These are phyloP conservation scores for Arbacia lixula DNA, from an alignment of 53 echinoderm and acorn worm genomes.

Conservation along the genomic window DNA sequence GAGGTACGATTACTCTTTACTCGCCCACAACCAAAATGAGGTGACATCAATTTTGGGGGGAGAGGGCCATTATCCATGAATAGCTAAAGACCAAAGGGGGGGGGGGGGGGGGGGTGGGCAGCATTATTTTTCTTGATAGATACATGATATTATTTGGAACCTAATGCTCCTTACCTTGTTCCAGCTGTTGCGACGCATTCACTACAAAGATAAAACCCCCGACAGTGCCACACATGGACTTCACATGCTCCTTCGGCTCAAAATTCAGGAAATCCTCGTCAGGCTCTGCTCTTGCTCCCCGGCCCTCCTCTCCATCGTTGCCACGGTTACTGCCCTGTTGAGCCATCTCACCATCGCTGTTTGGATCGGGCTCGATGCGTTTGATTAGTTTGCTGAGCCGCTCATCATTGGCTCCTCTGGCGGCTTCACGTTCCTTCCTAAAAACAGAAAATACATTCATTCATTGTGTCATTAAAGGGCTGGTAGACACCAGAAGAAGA, in stretches of 20 bases:
- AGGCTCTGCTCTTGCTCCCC: neutral
- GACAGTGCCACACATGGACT: slow-evolving; percentile 77
- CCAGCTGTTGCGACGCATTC: slow-evolving; percentile 64
- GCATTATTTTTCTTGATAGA: too few species aligned
- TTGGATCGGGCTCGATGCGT: neutral
- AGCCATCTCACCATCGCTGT: neutral
- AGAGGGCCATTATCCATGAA: too few species aligned
- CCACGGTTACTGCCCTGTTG: neutral
- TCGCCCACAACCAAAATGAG: too few species aligned
- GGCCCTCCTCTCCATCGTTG: slow-evolving; percentile 2
- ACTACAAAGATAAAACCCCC: slow-evolving; percentile 94
- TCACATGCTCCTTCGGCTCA: slow-evolving; percentile 77
- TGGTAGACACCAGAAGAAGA: too few species aligned
- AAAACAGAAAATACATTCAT: neutral
- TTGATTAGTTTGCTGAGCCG: slow-evolving; percentile 53
- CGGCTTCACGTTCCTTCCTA: slow-evolving; percentile 44
- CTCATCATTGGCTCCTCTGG: neutral
- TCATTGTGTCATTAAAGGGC: too few species aligned
- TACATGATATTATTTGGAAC: too few species aligned
- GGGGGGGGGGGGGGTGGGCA: too few species aligned
- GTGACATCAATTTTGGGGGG: too few species aligned
- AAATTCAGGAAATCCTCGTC: slow-evolving; percentile 60
- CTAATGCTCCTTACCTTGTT: slow-evolving; percentile 35
- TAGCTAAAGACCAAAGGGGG: too few species aligned
- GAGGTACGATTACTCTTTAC: too few species aligned